Evolutionary conservation across 1,140 invertebrate genomes (phyloP).

Genomic region (Caenorhabditis remanei): DNA sequence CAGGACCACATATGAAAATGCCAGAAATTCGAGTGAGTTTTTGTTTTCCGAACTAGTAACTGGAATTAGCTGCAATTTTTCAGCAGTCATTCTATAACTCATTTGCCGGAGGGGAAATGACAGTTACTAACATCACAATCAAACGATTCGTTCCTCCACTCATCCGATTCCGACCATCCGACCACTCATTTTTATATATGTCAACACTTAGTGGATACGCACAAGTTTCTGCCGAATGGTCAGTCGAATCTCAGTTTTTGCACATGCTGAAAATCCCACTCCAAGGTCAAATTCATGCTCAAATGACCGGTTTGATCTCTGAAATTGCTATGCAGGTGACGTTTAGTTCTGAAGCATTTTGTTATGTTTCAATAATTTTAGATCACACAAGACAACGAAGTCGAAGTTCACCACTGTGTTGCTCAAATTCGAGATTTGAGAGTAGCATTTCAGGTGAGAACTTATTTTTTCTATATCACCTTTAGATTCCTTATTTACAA

Average conservation of each 20-base stretch:
- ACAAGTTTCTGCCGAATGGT: constrained; percentile 62
- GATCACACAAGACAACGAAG: constrained; percentile 62
- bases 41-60: no score
- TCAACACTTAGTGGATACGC: constrained; percentile 62
- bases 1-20: constrained; percentile 60
- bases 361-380: background rate
- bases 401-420: constrained; percentile 64
- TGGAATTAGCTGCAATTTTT: no score
- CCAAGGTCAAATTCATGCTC: constrained; percentile 60
- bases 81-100: constrained; percentile 61
- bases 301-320: constrained; percentile 65
- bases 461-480: background rate
- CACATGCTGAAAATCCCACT: constrained; percentile 61
- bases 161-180: constrained; percentile 61
- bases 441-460: constrained; percentile 45
- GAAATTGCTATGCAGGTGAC: constrained; percentile 66
- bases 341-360: no score
- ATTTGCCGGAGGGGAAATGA: constrained; percentile 57
- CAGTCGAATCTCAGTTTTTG: constrained; percentile 57
- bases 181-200: constrained; percentile 63
- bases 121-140: constrained; percentile 58
- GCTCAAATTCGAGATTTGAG: constrained; percentile 61
- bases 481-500: background rate
- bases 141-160: constrained; percentile 61
- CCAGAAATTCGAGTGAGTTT: constrained; percentile 58